phyloP scores from a whole-genome alignment of 2,797 vertebrate genomes.

The Alectoris magna region DNA sequence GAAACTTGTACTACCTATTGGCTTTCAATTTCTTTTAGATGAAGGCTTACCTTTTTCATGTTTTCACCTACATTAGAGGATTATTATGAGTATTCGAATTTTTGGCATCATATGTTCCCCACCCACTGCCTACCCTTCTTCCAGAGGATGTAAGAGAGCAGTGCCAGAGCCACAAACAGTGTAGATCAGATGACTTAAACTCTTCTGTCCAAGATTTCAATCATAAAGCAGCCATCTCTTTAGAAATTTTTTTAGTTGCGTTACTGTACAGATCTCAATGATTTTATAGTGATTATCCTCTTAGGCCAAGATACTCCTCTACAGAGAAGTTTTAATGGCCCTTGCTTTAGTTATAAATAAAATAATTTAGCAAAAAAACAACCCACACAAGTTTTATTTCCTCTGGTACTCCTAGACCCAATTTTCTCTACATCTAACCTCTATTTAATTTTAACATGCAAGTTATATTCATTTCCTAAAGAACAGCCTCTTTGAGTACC shows the following conservation, averaged over 20 bases:
- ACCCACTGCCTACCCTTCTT: background rate
- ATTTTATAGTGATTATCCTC: background rate
- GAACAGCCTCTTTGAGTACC: background rate
- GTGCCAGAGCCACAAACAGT: constrained; percentile 18
- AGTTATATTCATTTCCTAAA: background rate
- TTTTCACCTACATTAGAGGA: constrained; percentile 1
- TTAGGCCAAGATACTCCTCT: background rate
- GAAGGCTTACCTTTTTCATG: constrained; percentile 19
- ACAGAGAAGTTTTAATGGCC: background rate
- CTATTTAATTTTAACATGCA: background rate
- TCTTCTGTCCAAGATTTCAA: constrained; percentile 21
- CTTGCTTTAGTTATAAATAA: background rate
- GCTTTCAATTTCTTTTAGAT: background rate
- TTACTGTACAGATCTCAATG: background rate
- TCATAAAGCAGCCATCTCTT: constrained; percentile 19
- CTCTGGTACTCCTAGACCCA: background rate
- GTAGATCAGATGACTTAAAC: constrained; percentile 32
- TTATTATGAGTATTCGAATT: constrained; percentile 36
- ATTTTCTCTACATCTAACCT: background rate
- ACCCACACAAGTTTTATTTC: background rate
- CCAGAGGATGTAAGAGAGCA: constrained; percentile 3
- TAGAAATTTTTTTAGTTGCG: constrained; percentile 28
- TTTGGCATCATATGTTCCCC: background rate
- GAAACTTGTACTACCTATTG: background rate
- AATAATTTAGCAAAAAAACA: background rate